phyloP scores from a whole-genome alignment of 2,113 vertebrate species.

The Deroptyus accipitrinus region DNA sequence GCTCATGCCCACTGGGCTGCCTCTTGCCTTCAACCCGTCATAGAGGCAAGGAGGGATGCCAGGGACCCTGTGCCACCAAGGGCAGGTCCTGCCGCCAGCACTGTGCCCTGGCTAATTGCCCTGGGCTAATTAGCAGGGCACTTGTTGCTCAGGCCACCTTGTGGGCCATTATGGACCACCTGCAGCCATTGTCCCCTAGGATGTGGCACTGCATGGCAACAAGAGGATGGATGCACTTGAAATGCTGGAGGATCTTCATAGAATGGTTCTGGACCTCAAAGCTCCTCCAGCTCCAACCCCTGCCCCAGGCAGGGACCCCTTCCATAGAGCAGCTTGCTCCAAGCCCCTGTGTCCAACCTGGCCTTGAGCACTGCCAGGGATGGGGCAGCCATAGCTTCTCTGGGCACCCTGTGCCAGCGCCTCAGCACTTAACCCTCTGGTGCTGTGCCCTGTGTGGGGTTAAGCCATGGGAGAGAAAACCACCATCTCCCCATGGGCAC shows the following conservation, averaged over 20 bases:
- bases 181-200: background rate
- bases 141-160: background rate
- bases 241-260: background rate
- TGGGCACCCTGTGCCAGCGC: background rate
- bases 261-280: background rate
- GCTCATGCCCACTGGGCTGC: background rate
- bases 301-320: background rate
- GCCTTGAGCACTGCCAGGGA: background rate
- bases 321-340: background rate
- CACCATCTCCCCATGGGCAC: background rate
- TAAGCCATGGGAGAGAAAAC: background rate
- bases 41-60: background rate
- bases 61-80: accelerated
- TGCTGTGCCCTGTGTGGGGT: background rate
- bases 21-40: accelerated
- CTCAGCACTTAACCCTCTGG: background rate
- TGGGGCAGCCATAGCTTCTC: background rate
- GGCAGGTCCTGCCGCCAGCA: background rate
- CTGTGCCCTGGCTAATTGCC: background rate
- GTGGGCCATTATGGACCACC: background rate
- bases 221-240: background rate
- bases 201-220: accelerated
- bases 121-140: background rate
- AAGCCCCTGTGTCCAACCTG: background rate
- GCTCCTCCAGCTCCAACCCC: background rate